Conservation (phyloP, 2,888 invertebrate species). For the Lasioglossum figueresi region DNA sequence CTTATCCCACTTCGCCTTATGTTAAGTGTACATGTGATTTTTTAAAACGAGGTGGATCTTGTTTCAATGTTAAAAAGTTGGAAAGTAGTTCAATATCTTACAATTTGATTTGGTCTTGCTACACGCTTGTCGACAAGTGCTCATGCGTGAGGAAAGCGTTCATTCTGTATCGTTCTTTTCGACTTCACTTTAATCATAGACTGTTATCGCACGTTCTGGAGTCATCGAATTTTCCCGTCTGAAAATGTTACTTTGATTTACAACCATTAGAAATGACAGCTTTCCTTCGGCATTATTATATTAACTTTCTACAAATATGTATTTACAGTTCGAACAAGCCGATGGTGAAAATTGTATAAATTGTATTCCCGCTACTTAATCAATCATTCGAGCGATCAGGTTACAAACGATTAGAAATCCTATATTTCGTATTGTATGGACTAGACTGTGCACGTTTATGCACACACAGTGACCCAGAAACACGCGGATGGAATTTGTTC, state of each 20-base stretch:
- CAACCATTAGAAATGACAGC: not conserved
- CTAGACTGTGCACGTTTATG: not conserved
- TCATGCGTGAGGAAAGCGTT: not conserved
- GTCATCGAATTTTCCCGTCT: not conserved
- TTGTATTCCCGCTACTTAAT: not conserved
- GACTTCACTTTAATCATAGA: not conserved
- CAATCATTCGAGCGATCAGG: not conserved
- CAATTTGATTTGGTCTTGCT: not conserved
- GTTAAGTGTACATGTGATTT: not conserved
- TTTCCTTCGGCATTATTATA: not conserved
- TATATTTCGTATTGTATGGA: not conserved
- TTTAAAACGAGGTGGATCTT: not conserved
- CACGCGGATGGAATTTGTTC: not conserved
- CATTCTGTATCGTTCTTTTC: not conserved
- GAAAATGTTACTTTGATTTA: not conserved
- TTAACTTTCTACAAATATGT: not conserved
- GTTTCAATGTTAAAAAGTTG: not conserved
- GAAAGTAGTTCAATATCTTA: not conserved
- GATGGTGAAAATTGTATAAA: not conserved
- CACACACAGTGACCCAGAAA: not conserved
- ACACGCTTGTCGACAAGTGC: not conserved
- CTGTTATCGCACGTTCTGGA: not conserved
- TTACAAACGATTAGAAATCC: not conserved
- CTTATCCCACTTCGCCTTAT: too few species aligned
- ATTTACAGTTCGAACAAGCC: not conserved